Percentiles rank a stretch among this genome's conserved stretches.
Evolutionary conservation across 30 jellyfish, hydroid and myxozoan genomes (phyloP).

Genomic region (Thelohanellus kitauei): DNA sequence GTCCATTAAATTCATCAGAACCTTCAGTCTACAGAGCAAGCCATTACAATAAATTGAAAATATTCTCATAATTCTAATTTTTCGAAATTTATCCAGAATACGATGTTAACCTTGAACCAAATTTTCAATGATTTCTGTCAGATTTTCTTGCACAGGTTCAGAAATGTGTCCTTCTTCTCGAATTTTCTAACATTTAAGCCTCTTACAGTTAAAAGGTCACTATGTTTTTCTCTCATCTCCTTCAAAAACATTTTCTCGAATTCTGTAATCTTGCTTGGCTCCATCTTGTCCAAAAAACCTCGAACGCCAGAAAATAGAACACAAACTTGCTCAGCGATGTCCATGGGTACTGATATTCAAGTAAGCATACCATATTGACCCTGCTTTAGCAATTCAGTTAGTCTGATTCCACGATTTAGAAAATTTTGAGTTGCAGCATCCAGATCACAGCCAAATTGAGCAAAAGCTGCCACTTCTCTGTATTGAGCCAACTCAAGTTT

Average conservation of each 20-base stretch:
- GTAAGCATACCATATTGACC: slow-evolving; percentile 72
- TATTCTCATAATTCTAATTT: too few relatives aligned
- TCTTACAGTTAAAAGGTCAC: slow-evolving; percentile 9
- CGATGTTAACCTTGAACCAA: not conserved
- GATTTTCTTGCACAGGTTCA: slow-evolving; percentile 40
- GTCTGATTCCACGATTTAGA: slow-evolving; percentile 85
- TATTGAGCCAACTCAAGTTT: slow-evolving; percentile 93
- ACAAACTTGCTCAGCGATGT: slow-evolving; percentile 84
- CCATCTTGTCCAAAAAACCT: slow-evolving; percentile 64
- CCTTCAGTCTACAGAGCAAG: too few relatives aligned
- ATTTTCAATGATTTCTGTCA: slow-evolving; percentile 23
- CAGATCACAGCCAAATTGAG: slow-evolving; percentile 90
- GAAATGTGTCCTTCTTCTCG: slow-evolving; percentile 71
- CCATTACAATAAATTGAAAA: too few relatives aligned
- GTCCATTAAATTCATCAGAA: too few relatives aligned
- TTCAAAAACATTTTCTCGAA: slow-evolving; percentile 44
- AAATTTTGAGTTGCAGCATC: slow-evolving; percentile 98
- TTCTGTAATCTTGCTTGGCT: slow-evolving; percentile 49
- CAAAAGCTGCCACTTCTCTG: slow-evolving; percentile 98
- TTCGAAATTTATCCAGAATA: too few relatives aligned
- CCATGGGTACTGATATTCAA: slow-evolving; percentile 71
- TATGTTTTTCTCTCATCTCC: slow-evolving; percentile 31
- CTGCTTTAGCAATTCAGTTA: slow-evolving; percentile 69
- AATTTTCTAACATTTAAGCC: slow-evolving; percentile 13
- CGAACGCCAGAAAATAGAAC: slow-evolving; percentile 81